Evolutionary conservation across 2,888 invertebrate species (phyloP).

Genomic region (Chymomyza amoena): DNA sequence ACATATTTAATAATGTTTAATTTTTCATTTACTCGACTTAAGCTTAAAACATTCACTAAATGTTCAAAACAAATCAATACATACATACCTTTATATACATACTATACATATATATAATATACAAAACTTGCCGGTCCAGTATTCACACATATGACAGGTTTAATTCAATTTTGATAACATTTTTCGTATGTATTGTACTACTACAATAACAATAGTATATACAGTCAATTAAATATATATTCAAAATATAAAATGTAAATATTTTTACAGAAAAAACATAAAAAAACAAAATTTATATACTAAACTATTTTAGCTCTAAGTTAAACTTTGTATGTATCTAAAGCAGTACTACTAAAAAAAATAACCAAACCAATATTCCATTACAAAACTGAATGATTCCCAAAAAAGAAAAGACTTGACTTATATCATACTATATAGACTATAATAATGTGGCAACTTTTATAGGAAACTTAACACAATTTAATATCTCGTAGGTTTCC

Average conservation of each 20-base stretch:
- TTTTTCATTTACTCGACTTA: neutral
- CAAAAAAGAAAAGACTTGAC: slow-evolving; percentile 48
- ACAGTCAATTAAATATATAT: slow-evolving; percentile 30
- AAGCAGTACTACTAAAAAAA: slow-evolving; percentile 15
- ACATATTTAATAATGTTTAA: neutral
- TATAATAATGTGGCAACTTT: neutral
- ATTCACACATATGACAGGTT: slow-evolving; percentile 50
- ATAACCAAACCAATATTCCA: slow-evolving; percentile 19
- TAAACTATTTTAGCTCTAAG: neutral
- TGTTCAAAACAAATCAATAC: slow-evolving; percentile 41
- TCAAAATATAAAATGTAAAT: neutral
- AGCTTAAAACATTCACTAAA: slow-evolving; percentile 25
- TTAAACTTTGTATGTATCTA: neutral
- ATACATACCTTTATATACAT: slow-evolving; percentile 3
- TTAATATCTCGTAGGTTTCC: no score
- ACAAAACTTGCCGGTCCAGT: slow-evolving; percentile 74
- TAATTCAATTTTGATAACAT: slow-evolving; percentile 30
- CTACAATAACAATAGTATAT: slow-evolving; percentile 2
- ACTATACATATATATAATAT: slow-evolving; percentile 15
- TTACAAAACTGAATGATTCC: slow-evolving; percentile 27
- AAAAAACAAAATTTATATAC: neutral
- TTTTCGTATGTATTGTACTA: slow-evolving; percentile 40
- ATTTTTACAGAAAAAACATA: neutral
- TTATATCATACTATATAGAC: neutral
- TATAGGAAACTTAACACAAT: no score